phyloP scores from a whole-genome alignment of 1,140 invertebrate genomes.

The Leptopilina boulardi region DNA sequence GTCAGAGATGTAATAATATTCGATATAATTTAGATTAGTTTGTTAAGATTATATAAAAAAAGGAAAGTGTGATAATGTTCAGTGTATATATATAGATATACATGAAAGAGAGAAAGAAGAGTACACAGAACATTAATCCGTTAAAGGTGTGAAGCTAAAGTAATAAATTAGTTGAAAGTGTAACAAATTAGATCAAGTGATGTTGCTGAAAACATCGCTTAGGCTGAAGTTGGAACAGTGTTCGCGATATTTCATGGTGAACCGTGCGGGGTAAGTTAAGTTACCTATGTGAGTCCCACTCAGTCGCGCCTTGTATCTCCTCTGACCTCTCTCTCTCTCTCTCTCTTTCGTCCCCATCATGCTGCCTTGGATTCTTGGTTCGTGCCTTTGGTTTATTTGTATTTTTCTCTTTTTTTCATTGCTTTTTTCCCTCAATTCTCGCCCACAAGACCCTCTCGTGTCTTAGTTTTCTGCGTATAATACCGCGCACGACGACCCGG shows the following conservation, averaged over 20 bases:
- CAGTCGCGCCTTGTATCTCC: constrained; percentile 24
- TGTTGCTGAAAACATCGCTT: constrained; percentile 28
- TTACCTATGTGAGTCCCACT: constrained; percentile 34
- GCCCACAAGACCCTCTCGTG: constrained; percentile 18
- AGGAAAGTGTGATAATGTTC: too few relatives aligned
- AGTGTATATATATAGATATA: background rate
- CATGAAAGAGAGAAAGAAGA: constrained; percentile 5
- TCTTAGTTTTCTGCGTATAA: constrained; percentile 24
- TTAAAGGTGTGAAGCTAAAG: background rate
- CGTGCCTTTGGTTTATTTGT: constrained; percentile 42
- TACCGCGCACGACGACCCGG: constrained; percentile 26
- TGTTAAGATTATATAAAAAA: too few relatives aligned
- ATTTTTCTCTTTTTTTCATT: constrained; percentile 21
- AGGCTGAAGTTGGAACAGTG: constrained; percentile 23
- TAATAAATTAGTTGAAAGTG: constrained; percentile 32
- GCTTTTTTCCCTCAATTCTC: constrained; percentile 24
- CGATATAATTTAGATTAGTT: too few relatives aligned
- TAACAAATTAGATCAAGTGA: constrained; percentile 33
- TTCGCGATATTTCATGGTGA: constrained; percentile 30
- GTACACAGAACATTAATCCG: constrained; percentile 18
- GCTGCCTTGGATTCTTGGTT: constrained; percentile 10
- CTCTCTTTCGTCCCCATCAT: background rate
- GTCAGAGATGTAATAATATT: too few relatives aligned
- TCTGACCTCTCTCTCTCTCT: background rate
- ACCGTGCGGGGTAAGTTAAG: constrained; percentile 40